Evolutionary conservation across 2,888 invertebrate genomes (phyloP).

Genomic region (Ophion obscuratus): DNA sequence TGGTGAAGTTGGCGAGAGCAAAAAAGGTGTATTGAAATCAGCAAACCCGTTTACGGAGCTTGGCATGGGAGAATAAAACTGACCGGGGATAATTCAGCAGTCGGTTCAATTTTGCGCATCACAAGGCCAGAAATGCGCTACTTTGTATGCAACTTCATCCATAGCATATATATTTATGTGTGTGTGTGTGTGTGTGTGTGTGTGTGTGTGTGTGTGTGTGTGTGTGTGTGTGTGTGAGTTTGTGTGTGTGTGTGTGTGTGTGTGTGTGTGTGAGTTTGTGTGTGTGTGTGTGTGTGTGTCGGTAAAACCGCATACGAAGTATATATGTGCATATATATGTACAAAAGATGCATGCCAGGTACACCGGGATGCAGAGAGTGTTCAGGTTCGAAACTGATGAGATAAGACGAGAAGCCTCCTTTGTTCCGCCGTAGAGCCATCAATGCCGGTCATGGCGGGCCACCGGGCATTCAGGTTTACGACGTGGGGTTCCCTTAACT

Average conservation of each 20-base stretch:
- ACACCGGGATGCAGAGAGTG: conserved; percentile 5
- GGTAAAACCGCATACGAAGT: too few relatives aligned
- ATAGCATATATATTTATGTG: neutral
- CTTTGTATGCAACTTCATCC: conserved; percentile 5
- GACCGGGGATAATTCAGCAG: conserved; percentile 30
- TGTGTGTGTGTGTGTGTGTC: too few relatives aligned
- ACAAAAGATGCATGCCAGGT: conserved; percentile 5
- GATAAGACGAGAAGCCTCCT: conserved; percentile 69
- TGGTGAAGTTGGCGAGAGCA: neutral
- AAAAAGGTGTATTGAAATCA: neutral
- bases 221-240: too few relatives aligned
- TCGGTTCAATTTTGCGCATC: conserved; percentile 76
- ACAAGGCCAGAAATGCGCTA: conserved; percentile 63
- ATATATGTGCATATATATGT: conserved; percentile 1
- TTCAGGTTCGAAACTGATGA: conserved; percentile 64
- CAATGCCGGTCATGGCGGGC: conserved; percentile 64
- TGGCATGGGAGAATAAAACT: conserved; percentile 17
- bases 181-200: too few relatives aligned
- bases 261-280: neutral
- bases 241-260: neutral
- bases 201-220: neutral
- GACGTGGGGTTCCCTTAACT: conserved; percentile 44
- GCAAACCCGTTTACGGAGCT: conserved; percentile 14
- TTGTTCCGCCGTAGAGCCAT: conserved; percentile 70
- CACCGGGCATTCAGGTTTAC: conserved; percentile 72